Evolutionary conservation across 2,888 invertebrate species (phyloP).

Genomic region (Stegana nigrithorax): DNA sequence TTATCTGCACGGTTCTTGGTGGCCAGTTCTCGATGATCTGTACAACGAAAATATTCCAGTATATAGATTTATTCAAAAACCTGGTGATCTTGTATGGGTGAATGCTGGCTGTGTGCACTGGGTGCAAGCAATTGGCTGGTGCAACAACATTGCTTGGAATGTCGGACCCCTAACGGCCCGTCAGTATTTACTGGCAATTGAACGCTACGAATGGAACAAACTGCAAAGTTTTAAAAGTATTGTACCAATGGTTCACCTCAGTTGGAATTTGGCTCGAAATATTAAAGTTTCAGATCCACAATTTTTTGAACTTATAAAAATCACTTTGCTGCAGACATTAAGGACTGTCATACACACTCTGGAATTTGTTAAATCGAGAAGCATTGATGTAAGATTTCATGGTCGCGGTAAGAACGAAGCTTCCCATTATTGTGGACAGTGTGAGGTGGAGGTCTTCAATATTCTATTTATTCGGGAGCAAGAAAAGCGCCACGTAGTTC

Average conservation of each 20-base stretch:
- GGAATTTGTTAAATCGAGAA: conserved; percentile 85
- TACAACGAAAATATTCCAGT: conserved; percentile 96
- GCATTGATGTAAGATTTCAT: conserved; percentile 92
- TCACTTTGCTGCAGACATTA: conserved; percentile 88
- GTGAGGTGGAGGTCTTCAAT: conserved; percentile 99
- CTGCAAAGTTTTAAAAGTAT: conserved; percentile 96
- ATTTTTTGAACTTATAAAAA: conserved; percentile 85
- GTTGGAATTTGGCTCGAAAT: conserved; percentile 98
- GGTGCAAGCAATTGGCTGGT: conserved; percentile 98
- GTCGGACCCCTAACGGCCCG: conserved; percentile 95
- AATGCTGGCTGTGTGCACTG: conserved; percentile 96
- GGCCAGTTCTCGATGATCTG: conserved; percentile 96
- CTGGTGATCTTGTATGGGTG: conserved; percentile 99
- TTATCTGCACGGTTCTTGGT: conserved; percentile 98
- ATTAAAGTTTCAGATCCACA: conserved; percentile 94
- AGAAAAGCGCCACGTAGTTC: conserved; percentile 94
- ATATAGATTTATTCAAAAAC: conserved; percentile 94
- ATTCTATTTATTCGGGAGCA: conserved; percentile 96
- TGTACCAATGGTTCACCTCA: conserved; percentile 98
- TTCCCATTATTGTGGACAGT: conserved; percentile 97
- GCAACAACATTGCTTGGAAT: conserved; percentile 99
- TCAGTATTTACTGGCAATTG: conserved; percentile 92
- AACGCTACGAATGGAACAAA: conserved; percentile 99
- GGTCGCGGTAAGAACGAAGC: conserved; percentile 95
- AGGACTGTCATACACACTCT: conserved; percentile 88